Evolutionary conservation across 2,113 vertebrate genomes (phyloP), one percentile per base, ranked within the genome.

Genomic region (Dryoscopus gambensis): DNA sequence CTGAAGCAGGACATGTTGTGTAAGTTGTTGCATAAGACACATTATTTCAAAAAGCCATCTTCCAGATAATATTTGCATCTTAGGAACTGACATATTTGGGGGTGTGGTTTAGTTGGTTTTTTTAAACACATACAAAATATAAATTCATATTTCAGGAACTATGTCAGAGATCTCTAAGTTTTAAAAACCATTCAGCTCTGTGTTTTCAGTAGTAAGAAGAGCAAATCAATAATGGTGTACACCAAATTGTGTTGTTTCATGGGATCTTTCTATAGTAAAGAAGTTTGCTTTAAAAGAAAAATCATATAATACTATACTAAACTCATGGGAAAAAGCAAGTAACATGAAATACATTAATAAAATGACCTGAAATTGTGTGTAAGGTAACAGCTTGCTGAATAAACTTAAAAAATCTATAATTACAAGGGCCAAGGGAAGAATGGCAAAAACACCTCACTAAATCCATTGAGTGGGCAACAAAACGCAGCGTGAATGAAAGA

Each of bases 91-190:
- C 10, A 13, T 31, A 11, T 79, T 57, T n/a, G 5, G 5, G 2
- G 4, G 6, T 13, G 18, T 37, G 11, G 3, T 50, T 57, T 42
- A 49, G 16, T 24, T 30, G 24, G 0, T 1, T 35, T 59, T 49
- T 87, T 35, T 7, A 35, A 85, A 82, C 3, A 49, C 4, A 13
- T n/a, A 39, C 16, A 9, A 84, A 87, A 75, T 40, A 65, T 1
- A 70, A 70, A 65, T n/a, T 60, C 1, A 5, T 68, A n/a, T 40
- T 65, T 62, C 31, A 71, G 31, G 42, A 63, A 7, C 11, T 10
- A 11, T 8, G 6, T 27, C 11, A n/a, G n/a, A n/a, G 70, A 68
- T 47, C 23, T 77, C 31, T 31, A 21, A 49, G 18, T 75, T 82
- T 76, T 68, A 53, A 63, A 84, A 73, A 14, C 28, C 59, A 28